Evolutionary conservation across 2,113 vertebrate species (phyloP).

Genomic region (Centrocercus urophasianus): DNA sequence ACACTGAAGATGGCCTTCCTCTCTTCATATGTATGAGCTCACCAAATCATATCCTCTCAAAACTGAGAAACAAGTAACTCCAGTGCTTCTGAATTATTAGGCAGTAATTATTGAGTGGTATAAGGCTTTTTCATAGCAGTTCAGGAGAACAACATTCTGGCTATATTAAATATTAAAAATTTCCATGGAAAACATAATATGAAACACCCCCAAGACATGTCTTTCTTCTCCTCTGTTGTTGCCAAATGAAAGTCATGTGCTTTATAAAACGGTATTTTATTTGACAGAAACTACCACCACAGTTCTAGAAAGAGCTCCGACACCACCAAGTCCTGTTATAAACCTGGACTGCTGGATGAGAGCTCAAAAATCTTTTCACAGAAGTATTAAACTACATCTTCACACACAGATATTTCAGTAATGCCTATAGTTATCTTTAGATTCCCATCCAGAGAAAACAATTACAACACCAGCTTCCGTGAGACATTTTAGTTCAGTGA

Average conservation of each 20-base stretch:
- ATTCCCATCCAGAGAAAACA: background rate
- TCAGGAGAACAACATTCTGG: background rate
- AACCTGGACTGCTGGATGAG: background rate
- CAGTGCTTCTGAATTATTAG: background rate
- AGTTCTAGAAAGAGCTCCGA: background rate
- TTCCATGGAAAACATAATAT: background rate
- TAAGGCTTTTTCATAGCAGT: background rate
- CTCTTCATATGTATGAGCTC: background rate
- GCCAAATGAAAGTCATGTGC: background rate
- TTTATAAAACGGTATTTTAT: background rate
- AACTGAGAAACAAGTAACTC: background rate
- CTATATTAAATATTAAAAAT: background rate
- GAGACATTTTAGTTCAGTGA: background rate
- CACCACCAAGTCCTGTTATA: background rate
- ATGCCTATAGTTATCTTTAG: background rate
- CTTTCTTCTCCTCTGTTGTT: background rate
- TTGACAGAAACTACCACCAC: background rate
- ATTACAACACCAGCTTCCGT: background rate
- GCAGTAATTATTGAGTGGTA: background rate
- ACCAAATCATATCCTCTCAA: background rate
- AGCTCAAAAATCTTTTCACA: background rate
- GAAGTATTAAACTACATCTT: constrained; percentile 1
- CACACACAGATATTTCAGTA: background rate
- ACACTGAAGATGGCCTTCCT: background rate
- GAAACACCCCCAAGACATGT: background rate